phyloP scores from a whole-genome alignment of 1,140 invertebrate species.

The Zaprionus nigranus region DNA sequence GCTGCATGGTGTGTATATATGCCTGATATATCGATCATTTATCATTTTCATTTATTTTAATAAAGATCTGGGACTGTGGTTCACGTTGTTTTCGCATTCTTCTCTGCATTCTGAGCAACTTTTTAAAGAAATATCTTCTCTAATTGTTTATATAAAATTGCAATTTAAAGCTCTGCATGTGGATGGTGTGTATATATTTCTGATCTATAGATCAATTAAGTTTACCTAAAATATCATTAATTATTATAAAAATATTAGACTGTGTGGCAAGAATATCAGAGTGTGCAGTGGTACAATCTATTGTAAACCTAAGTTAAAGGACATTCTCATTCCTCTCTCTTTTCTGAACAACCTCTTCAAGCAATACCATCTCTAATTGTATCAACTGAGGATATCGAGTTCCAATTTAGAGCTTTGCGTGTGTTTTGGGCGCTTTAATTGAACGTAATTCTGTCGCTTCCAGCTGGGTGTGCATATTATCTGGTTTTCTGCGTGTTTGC shows the following conservation, averaged over 20 bases:
- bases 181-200: no score
- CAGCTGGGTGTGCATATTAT: slow-evolving; percentile 24
- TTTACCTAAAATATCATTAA: no score
- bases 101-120: background rate
- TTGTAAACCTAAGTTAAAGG: background rate
- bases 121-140: background rate
- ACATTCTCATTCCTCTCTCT: background rate
- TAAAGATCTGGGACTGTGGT: no score
- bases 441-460: slow-evolving; percentile 8
- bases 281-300: background rate
- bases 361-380: background rate
- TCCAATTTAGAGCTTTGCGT: slow-evolving; percentile 2
- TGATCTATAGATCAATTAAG: no score
- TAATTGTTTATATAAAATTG: no score
- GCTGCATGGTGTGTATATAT: no score
- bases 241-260: no score
- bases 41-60: no score
- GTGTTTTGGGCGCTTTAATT: background rate
- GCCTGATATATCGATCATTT: no score
- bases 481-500: slow-evolving; percentile 40
- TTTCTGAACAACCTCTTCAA: background rate
- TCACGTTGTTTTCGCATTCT: background rate
- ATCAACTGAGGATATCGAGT: background rate
- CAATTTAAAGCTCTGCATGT: background rate
- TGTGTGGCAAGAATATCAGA: background rate